Base-by-base conservation (phyloP, 2,888 invertebrate species). In the Magallana nippona region DNA sequence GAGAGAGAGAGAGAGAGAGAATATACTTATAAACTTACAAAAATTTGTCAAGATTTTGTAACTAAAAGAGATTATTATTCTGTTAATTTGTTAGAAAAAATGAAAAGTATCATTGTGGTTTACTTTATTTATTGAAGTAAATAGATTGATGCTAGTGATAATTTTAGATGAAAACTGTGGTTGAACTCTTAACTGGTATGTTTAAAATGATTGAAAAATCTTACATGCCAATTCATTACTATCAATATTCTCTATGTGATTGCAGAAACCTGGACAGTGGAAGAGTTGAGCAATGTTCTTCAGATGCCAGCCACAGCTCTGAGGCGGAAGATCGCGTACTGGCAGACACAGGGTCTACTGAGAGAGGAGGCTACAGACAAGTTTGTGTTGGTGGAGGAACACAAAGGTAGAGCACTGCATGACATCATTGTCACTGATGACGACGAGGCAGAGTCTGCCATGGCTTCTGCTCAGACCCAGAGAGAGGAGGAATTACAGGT, bases 401-500 rank as follows among this genome's bases (percentile, higher is more conserved):
- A 93, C 82, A 91, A 90, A 78, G 92, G 91, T 17, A 85, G 91
- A 80, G 87, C 90, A 44, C 91, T 92, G 84, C 91, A 91, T 60
- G 88, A 89, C 19, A 82, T 91, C 44, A 87, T 89, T 63, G 86
- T 96, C 56, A 96, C 97, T 90, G 98, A 98, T 93, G 95, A 95
- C 83, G 98, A 98, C 90, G 98, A 98, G 94, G 95, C 96, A 0
- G 98, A 98, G 94, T 98, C 98, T 93, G 98, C 97, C 0, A 98
- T 98, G 97, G 98, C 98, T 1, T 98, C 98, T 27, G 97, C 98
- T 1, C 97, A 98, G 93, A 98, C 98, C 93, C 98, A 98, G 94
- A 95, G 98, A 85, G 98, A 98, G 94, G 98, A 98, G 90, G 98
- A 98, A 94, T 95, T 98, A 84, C 98, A 98, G 95, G 95, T 94